Evolutionary conservation across 2,797 vertebrate genomes (phyloP).

Genomic region (Myripristis jacobus): DNA sequence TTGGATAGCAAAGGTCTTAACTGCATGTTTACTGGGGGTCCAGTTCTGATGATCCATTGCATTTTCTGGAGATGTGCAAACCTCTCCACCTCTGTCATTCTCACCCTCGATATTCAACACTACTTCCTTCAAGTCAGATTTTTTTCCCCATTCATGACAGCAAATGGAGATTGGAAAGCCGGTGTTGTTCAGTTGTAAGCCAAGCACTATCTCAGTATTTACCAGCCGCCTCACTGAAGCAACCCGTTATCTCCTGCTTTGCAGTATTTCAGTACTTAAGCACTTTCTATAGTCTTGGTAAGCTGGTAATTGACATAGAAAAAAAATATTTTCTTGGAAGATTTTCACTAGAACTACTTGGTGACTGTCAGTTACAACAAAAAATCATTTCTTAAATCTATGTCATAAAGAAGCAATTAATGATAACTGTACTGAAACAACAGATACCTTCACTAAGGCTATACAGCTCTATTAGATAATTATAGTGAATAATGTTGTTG

Average conservation of each 20-base stretch:
- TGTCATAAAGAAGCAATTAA: too few species aligned
- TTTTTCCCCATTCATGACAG: slow-evolving; percentile 48
- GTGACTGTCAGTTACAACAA: not conserved
- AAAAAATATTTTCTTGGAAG: slow-evolving; percentile 3
- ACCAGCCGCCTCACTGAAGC: slow-evolving; percentile 22
- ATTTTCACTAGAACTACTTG: not conserved
- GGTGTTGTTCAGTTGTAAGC: slow-evolving; percentile 30
- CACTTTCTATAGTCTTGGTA: slow-evolving; percentile 1
- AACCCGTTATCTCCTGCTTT: slow-evolving; percentile 50
- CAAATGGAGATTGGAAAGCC: slow-evolving; percentile 38
- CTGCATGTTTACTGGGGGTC: too few species aligned
- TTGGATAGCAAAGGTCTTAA: too few species aligned
- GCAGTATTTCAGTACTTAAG: slow-evolving; percentile 17
- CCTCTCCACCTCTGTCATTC: slow-evolving; percentile 27
- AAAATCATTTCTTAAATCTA: not conserved
- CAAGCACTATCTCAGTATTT: slow-evolving; percentile 41
- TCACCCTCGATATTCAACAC: slow-evolving; percentile 30
- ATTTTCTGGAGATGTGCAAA: slow-evolving; percentile 15
- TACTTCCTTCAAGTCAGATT: slow-evolving; percentile 44
- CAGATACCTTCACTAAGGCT: not conserved
- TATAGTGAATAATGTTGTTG: slow-evolving; percentile 10
- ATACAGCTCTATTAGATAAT: not conserved
- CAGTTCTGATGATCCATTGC: too few species aligned
- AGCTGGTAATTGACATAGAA: slow-evolving; percentile 18
- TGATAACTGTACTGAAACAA: slow-evolving; percentile 11